A percentile compares a stretch with the other conserved stretches of the same genome.
phyloP scores from a whole-genome alignment of 2,888 invertebrate species.

The Acleris holmiana region DNA sequence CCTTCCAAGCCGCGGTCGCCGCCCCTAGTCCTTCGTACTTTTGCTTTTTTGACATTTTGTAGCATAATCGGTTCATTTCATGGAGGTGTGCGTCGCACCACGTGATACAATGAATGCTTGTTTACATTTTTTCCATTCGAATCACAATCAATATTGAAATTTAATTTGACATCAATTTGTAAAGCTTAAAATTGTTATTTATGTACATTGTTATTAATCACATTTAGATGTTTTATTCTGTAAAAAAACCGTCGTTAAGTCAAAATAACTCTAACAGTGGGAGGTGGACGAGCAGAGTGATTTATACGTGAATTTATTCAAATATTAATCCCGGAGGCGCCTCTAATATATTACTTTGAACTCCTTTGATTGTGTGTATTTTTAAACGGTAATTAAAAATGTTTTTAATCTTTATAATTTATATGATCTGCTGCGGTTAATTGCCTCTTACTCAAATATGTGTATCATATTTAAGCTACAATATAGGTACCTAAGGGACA shows the following conservation, averaged over 20 bases:
- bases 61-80: conserved; percentile 78
- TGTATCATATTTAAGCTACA: too few species aligned
- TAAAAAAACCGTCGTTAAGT: conserved; percentile 57
- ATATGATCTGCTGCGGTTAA: conserved; percentile 5
- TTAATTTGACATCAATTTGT: conserved; percentile 37
- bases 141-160: conserved; percentile 16
- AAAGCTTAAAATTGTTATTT: conserved; percentile 31
- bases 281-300: conserved; percentile 62
- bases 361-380: conserved; percentile 47
- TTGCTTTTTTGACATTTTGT: conserved; percentile 84
- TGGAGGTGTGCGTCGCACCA: conserved; percentile 69
- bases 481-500: too few species aligned
- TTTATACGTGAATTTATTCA: conserved; percentile 61
- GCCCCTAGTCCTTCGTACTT: conserved; percentile 81
- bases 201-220: conserved; percentile 26
- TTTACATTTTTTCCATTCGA: conserved; percentile 49
- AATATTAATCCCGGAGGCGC: conserved; percentile 56
- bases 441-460: neutral
- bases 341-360: conserved; percentile 46
- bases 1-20: conserved; percentile 79
- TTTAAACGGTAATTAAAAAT: conserved; percentile 45
- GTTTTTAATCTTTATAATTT: conserved; percentile 22
- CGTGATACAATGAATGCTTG: conserved; percentile 59
- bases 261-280: conserved; percentile 63
- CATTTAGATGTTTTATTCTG: conserved; percentile 44